Percentiles rank a stretch among this genome's conserved stretches.
These are phyloP conservation scores for Conus betulinus DNA, from an alignment of 1,140 invertebrate species.

Conservation along the genomic window DNA sequence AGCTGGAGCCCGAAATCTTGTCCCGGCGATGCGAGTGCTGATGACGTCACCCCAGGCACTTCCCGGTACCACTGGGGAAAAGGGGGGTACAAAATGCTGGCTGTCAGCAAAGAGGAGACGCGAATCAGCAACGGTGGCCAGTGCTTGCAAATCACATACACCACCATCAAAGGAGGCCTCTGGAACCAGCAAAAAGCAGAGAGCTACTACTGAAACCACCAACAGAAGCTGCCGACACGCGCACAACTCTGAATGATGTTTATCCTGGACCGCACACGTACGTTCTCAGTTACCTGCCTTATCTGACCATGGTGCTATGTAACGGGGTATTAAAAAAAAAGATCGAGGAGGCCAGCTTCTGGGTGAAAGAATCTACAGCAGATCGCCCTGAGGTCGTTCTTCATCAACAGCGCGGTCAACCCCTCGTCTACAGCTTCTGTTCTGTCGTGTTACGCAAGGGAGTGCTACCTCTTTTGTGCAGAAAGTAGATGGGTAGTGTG, in stretches of 20 bases:
- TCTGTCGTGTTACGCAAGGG: not conserved
- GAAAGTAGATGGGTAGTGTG: not conserved
- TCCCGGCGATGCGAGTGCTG: no score
- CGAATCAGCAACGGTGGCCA: no score
- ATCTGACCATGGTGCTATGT: conserved; percentile 45
- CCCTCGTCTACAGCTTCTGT: conserved; percentile 14
- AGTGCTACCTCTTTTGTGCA: not conserved
- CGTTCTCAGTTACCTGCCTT: conserved; percentile 65
- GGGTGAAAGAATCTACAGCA: not conserved
- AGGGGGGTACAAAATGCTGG: not conserved
- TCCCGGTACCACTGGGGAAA: no score
- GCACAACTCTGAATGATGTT: conserved; percentile 62
- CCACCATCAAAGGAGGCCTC: not conserved
- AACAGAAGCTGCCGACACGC: conserved; percentile 8
- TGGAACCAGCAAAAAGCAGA: not conserved
- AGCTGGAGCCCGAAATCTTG: no score
- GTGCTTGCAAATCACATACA: no score
- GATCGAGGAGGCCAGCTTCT: not conserved
- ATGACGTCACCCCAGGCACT: no score
- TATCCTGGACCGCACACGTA: conserved; percentile 65
- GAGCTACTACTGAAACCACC: not conserved
- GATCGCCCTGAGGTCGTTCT: not conserved
- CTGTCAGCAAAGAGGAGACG: not conserved
- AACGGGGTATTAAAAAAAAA: not conserved
- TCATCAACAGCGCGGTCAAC: conserved; percentile 19